phyloP scores from a whole-genome alignment of 1,140 invertebrate genomes.

The Zaprionus africanus region DNA sequence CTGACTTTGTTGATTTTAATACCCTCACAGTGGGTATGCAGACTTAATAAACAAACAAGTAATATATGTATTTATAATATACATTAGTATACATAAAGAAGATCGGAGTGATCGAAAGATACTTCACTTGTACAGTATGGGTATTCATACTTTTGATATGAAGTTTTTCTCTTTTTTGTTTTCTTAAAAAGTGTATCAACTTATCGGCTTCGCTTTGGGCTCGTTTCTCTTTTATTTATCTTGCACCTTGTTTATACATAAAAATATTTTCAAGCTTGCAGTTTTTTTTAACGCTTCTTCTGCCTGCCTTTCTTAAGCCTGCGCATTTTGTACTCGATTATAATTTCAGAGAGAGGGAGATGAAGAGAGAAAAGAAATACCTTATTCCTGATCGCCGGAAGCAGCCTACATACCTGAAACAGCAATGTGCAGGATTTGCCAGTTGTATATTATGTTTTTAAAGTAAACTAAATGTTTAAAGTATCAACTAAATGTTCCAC shows the following conservation, averaged over 20 bases:
- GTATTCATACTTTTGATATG: neutral
- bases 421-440: neutral
- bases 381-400: conserved; percentile 34
- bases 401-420: conserved; percentile 16
- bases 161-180: neutral
- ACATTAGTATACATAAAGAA: neutral
- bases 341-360: conserved; percentile 52
- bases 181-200: neutral
- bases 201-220: neutral
- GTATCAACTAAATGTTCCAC: neutral
- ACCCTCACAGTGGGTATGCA: conserved; percentile 11
- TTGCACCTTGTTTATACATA: conserved; percentile 74
- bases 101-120: neutral
- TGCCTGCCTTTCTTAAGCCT: conserved; percentile 30
- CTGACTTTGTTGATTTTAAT: conserved; percentile 38
- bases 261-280: conserved; percentile 69
- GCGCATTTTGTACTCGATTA: conserved; percentile 50
- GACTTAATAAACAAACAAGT: neutral
- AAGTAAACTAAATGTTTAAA: neutral
- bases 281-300: conserved; percentile 38
- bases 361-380: conserved; percentile 50
- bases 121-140: neutral
- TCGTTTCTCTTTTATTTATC: conserved; percentile 46
- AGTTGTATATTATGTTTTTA: neutral
- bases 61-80: neutral